Evolutionary conservation across 2,113 vertebrate species (phyloP), one percentile per base, ranked within the genome.

Genomic region (Coryphaenoides rupestris): DNA sequence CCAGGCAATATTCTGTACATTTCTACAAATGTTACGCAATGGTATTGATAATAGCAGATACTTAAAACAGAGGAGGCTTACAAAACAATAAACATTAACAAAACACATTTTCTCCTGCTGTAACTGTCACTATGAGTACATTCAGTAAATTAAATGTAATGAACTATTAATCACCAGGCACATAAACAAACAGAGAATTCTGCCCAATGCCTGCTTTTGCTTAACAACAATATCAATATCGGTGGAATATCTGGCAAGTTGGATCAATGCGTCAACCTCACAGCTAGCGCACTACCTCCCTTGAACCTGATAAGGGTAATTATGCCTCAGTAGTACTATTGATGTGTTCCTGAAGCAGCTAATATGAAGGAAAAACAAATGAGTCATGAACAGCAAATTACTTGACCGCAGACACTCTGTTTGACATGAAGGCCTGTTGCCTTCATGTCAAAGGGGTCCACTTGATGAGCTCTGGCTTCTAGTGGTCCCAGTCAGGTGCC

Each of bases 321-420:
- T 72, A 65, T 55, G 59, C 4, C 67, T 64, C 55, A 66, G 73
- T 63, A 66, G 73, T 63, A 66, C 68, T 76, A 80, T 70, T 82
- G 71, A 84, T 68, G 71, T 76, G 70, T 66, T 77, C 60, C 69
- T 76, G 70, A 55, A 49, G 61, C 69, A 49, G 61, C 69, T 62
- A 61, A 67, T 56, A 72, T 67, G 47, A 72, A 72, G 60, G 69
- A 69, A 78, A 74, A 83, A 87, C 70, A 84, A 74, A 73, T 75
- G 73, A 85, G 61, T 75, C 75, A 77, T 68, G 61, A 68, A 63
- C 63, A 73, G 72, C 60, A 74, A 70, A 65, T 66, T 68, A 78
- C 72, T 40, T 62, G 66, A 66, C 70, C 33, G 65, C 56, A 70
- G 74, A 58, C 21, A 62, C n/a, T 55, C 21, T 58, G n/a, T n/a